phyloP scores from a whole-genome alignment of 2,888 invertebrate genomes.

The Cantharis lateralis region DNA sequence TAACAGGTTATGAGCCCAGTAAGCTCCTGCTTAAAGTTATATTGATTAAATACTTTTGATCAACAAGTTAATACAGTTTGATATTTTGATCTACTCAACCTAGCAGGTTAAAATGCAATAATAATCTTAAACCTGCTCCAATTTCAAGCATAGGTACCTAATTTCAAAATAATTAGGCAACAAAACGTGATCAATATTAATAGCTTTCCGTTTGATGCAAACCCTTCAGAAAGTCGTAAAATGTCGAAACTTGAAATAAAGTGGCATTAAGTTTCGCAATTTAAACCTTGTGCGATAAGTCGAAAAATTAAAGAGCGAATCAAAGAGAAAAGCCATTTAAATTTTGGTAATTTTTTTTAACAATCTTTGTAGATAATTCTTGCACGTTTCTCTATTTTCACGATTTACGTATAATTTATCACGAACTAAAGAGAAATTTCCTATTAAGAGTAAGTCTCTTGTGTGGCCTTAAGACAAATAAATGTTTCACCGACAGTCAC shows the following conservation, averaged over 20 bases:
- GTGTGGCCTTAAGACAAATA: background rate
- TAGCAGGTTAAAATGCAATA: background rate
- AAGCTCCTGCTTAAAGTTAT: background rate
- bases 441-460: background rate
- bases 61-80: background rate
- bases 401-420: background rate
- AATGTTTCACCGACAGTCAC: background rate
- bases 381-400: background rate
- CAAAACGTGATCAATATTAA: background rate
- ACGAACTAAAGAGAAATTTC: background rate
- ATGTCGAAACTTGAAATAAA: background rate
- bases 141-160: background rate
- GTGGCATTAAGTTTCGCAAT: background rate
- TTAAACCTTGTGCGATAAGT: background rate
- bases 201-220: background rate
- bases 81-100: background rate
- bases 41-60: background rate
- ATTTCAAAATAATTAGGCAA: background rate
- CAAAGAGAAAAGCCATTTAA: background rate
- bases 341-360: background rate
- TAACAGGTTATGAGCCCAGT: background rate
- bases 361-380: background rate
- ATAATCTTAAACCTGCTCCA: background rate
- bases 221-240: background rate
- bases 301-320: background rate